phyloP scores from a whole-genome alignment of 2,113 vertebrate species.

The Erythrocercus mccallii region DNA sequence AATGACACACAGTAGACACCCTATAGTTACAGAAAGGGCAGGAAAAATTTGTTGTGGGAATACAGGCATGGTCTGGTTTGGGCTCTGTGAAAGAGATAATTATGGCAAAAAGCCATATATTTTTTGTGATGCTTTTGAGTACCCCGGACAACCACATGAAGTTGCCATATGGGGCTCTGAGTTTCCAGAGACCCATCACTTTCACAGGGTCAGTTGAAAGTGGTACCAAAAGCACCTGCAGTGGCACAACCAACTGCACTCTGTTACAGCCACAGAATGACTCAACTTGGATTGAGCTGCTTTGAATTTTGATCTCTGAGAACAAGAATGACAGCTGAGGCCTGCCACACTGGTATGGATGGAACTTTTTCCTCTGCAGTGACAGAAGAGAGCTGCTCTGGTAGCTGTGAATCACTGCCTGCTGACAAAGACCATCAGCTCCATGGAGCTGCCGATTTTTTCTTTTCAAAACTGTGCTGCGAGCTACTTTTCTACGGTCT shows the following conservation, averaged over 20 bases:
- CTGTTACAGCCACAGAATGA: neutral
- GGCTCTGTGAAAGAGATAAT: neutral
- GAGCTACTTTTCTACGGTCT: neutral
- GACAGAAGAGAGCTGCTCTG: neutral
- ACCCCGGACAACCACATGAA: neutral
- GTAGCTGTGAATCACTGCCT: neutral
- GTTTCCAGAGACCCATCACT: neutral
- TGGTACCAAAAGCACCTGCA: neutral
- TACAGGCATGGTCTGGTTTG: neutral
- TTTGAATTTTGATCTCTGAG: neutral
- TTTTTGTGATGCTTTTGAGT: neutral
- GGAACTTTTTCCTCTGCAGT: neutral
- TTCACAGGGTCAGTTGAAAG: rapidly evolving
- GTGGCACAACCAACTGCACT: neutral
- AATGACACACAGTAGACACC: neutral
- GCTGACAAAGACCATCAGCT: neutral
- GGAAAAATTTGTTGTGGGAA: neutral
- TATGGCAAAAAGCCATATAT: neutral
- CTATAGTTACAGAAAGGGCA: neutral
- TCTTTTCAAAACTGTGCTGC: neutral
- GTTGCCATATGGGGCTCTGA: neutral
- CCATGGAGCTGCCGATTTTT: neutral
- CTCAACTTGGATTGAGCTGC: neutral
- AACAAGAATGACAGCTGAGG: neutral
- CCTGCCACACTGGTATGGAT: neutral